phyloP scores from a whole-genome alignment of 2,797 vertebrate species.

The Lepilemur ruficaudatus region DNA sequence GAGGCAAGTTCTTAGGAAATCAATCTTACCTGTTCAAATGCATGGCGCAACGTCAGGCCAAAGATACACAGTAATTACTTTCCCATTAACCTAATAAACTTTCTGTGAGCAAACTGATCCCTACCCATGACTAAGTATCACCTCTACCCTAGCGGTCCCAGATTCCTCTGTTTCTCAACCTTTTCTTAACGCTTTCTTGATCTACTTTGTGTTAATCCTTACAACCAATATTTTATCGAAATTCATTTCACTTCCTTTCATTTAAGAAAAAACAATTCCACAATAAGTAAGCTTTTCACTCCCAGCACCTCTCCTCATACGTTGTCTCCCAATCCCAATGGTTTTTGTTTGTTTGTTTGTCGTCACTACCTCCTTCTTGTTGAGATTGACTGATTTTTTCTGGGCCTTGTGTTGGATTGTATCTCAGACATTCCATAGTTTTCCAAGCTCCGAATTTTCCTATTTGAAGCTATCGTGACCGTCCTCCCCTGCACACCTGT shows the following conservation, averaged over 20 bases:
- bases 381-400: neutral
- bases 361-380: neutral
- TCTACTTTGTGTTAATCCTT: neutral
- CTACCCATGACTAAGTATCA: neutral
- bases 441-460: neutral
- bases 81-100: neutral
- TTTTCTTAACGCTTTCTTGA: neutral
- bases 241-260: neutral
- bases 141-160: neutral
- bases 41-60: neutral
- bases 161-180: neutral
- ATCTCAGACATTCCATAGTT: rapidly evolving
- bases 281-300: neutral
- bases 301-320: neutral
- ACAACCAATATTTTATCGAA: neutral
- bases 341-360: too few relatives aligned
- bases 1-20: neutral
- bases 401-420: neutral
- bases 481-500: rapidly evolving
- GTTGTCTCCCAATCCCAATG: rapidly evolving
- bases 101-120: neutral
- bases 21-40: neutral
- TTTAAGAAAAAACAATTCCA: neutral
- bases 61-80: neutral
- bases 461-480: neutral